Evolutionary conservation across 2,888 invertebrate genomes (phyloP).

Genomic region (Hirtodrosophila confusa): DNA sequence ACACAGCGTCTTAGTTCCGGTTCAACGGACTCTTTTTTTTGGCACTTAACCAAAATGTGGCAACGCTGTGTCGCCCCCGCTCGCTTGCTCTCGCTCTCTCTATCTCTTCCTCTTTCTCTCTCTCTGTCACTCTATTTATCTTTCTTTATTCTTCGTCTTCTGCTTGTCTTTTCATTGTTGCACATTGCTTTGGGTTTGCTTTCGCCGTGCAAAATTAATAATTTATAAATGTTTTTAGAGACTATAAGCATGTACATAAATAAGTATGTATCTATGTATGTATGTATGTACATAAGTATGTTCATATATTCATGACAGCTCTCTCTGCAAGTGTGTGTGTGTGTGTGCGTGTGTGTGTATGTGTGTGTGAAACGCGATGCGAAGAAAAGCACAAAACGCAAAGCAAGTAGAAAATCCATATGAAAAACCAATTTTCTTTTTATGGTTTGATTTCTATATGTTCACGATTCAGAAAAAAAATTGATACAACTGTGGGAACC

Average conservation of each 20-base stretch:
- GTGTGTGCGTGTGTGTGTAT: conserved; percentile 19
- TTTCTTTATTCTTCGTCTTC: conserved; percentile 32
- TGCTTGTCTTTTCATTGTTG: conserved; percentile 53
- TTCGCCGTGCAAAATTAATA: conserved; percentile 41
- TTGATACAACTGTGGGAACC: conserved; percentile 39
- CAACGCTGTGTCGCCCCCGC: conserved; percentile 30
- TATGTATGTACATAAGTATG: conserved; percentile 10
- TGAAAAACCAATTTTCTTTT: conserved; percentile 67
- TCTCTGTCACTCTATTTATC: conserved; percentile 13
- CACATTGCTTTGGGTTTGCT: conserved; percentile 41
- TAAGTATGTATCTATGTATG: conserved; percentile 4
- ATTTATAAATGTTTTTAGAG: conserved; percentile 32
- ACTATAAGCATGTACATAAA: conserved; percentile 5
- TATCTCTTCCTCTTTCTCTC: conserved; percentile 3
- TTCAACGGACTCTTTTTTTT: conserved; percentile 48
- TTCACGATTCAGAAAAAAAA: conserved; percentile 9
- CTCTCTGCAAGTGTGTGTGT: conserved; percentile 10
- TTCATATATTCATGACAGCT: conserved; percentile 6
- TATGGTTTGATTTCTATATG: conserved; percentile 54
- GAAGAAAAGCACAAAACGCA: conserved; percentile 50
- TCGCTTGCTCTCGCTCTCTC: conserved; percentile 1
- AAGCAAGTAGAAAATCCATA: conserved; percentile 40
- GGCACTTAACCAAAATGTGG: conserved; percentile 48
- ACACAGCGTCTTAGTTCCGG: conserved; percentile 40
- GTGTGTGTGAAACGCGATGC: conserved; percentile 26